Evolutionary conservation across 35 echinoderm and acorn worm species (phyloP).

Genomic region (Ophioderma brevispina): DNA sequence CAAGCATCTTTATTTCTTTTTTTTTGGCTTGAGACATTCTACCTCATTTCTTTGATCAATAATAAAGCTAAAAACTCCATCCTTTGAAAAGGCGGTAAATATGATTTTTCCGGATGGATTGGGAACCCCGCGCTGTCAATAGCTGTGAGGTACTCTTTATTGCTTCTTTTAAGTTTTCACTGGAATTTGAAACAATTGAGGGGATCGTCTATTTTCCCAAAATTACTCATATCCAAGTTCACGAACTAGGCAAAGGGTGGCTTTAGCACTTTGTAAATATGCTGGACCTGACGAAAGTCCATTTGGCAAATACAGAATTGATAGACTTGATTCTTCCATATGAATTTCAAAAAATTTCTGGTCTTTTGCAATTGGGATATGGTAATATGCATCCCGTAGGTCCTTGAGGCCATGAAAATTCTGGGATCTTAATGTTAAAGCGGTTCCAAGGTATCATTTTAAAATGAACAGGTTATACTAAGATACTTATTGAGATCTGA

Average conservation of each 20-base stretch:
- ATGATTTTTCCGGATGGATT: conserved; percentile 70
- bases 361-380: conserved; percentile 37
- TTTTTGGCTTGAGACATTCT: too few relatives aligned
- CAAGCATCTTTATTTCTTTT: too few relatives aligned
- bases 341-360: conserved; percentile 65
- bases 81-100: conserved; percentile 29
- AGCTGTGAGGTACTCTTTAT: conserved; percentile 10
- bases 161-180: background rate
- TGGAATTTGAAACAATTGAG: conserved; percentile 11
- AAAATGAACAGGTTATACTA: conserved; percentile 70
- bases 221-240: background rate
- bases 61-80: conserved; percentile 63
- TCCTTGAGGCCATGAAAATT: conserved; percentile 68
- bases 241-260: conserved; percentile 6
- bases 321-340: conserved; percentile 34
- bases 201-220: conserved; percentile 48
- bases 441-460: conserved; percentile 81
- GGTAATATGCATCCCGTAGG: conserved; percentile 77
- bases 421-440: conserved; percentile 26
- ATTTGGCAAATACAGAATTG: conserved; percentile 71
- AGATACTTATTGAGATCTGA: conserved; percentile 68
- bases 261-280: conserved; percentile 76
- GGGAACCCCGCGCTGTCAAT: conserved; percentile 54
- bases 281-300: conserved; percentile 59
- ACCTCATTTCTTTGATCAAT: conserved; percentile 49